phyloP scores from a whole-genome alignment of 2,888 invertebrate genomes.

The Nasonovia ribisnigri region DNA sequence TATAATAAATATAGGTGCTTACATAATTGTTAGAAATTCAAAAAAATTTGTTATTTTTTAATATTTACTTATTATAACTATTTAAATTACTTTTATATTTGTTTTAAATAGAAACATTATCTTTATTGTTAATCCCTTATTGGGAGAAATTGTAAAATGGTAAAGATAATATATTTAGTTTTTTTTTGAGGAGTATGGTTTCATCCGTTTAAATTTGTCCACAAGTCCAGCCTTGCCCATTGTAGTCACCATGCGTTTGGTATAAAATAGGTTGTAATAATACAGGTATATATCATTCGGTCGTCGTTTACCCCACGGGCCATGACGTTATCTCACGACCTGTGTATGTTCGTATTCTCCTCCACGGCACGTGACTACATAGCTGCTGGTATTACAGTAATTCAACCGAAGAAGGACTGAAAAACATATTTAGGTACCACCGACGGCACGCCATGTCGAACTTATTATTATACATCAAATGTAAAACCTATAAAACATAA shows the following conservation, averaged over 20 bases:
- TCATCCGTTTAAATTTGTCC: not conserved
- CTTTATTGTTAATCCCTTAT: no score
- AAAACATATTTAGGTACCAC: not conserved
- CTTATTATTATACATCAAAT: not conserved
- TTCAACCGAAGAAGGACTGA: not conserved
- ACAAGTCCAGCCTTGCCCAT: not conserved
- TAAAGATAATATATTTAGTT: no score
- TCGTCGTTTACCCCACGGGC: not conserved
- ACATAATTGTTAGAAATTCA: no score
- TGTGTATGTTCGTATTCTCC: not conserved
- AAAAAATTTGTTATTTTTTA: no score
- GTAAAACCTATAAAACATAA: not conserved
- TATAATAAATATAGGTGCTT: no score
- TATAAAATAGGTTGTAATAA: not conserved
- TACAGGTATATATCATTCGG: not conserved
- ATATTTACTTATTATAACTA: no score
- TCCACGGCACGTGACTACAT: not conserved
- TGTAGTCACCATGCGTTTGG: not conserved
- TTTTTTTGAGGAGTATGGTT: no score
- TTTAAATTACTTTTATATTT: no score
- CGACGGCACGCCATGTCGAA: not conserved
- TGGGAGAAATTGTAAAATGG: no score
- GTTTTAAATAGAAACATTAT: no score
- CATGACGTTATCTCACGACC: not conserved
- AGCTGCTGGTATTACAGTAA: not conserved